Evolutionary conservation across 2,888 invertebrate species (phyloP), one percentile per base, ranked within the genome.

Genomic region (Heliconius ismenius): DNA sequence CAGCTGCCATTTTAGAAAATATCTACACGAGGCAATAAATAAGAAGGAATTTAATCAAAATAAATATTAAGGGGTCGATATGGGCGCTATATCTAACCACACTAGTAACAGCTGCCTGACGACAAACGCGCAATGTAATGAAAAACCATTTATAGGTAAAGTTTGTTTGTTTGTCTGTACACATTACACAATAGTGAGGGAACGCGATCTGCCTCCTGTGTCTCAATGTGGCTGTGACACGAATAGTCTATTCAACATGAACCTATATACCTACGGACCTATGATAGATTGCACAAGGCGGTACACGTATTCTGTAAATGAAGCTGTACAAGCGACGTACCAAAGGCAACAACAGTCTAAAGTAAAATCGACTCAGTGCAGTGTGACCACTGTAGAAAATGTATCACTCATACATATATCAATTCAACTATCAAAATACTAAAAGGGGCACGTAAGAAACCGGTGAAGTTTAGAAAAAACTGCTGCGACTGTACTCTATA

Each of bases 1-100:
- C 87, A 93, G 93, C 93, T 93, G 93, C 93, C 92, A 84, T 91
- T 88, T 89, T 70, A 79, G 74, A 79, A 73, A 75, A 67, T 73
- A 58, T 39, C 72, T 76, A 65, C 54, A 54, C 21, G 70, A 75
- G 24, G 54, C 18, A 73, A 72, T 77, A 76, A 77, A 75, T 75
- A 79, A 80, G 78, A 74, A 81, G 69, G 32, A 75, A 63, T 76
- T 76, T 15, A 63, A 70, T 67, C 32, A 76, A 75, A 78, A 60
- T 49, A 67, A 65, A 76, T 65, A 70, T 74, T 67, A 60, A 74
- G 75, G 76, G 76, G 76, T 80, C 72, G 78, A 79, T 81, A 80
- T 81, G 78, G 80, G 81, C 83, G 85, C 74, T 81, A 83, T 81
- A 84, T 85, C 86, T 89, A 86, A 83, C 83, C 82, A 32, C 60